phyloP scores from a whole-genome alignment of 1,140 invertebrate species.

The Physella acuta region DNA sequence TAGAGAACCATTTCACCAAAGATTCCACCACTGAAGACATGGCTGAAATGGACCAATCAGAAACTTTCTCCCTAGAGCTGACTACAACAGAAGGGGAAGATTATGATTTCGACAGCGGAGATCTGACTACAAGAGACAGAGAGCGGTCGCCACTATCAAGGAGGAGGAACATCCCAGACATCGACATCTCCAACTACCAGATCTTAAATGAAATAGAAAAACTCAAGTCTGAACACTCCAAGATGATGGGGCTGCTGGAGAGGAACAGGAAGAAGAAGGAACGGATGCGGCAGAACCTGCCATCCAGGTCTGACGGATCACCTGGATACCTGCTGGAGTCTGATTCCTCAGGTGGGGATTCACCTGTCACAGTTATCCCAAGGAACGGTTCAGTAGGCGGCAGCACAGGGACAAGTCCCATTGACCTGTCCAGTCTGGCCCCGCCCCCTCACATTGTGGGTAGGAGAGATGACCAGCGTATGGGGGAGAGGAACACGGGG shows the following conservation, averaged over 20 bases:
- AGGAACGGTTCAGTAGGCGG: constrained; percentile 5
- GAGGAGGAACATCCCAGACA: neutral
- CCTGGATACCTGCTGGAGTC: neutral
- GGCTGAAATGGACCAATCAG: too few species aligned
- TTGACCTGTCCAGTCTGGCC: neutral
- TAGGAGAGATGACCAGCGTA: neutral
- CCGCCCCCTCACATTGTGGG: neutral
- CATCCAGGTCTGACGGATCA: neutral
- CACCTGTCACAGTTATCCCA: constrained; percentile 25
- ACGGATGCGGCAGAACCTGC: neutral
- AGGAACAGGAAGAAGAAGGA: constrained; percentile 26
- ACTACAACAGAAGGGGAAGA: too few species aligned
- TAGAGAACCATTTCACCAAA: too few species aligned
- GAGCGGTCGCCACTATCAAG: constrained; percentile 19
- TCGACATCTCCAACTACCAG: constrained; percentile 9
- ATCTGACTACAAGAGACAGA: too few species aligned
- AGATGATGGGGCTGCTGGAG: constrained; percentile 42
- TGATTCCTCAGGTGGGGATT: constrained; percentile 27
- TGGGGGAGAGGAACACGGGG: neutral
- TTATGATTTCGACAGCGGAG: too few species aligned
- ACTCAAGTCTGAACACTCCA: constrained; percentile 43
- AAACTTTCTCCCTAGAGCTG: too few species aligned
- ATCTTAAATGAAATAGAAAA: constrained; percentile 38
- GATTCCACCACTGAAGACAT: too few species aligned
- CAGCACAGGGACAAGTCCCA: constrained; percentile 7